Evolutionary conservation across 1,140 invertebrate species (phyloP).

Genomic region (Nebria ingens): DNA sequence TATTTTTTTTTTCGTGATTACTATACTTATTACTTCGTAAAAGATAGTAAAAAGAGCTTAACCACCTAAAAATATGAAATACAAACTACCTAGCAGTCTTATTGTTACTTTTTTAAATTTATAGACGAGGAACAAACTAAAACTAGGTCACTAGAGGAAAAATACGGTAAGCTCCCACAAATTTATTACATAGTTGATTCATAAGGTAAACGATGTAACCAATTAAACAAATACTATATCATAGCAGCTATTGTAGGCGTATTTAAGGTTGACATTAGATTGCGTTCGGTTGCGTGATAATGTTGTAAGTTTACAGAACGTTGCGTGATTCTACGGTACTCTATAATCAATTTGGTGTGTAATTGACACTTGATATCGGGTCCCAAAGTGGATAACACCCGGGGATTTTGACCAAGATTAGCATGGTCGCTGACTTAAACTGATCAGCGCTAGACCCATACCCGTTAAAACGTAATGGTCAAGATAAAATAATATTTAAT

Average conservation of each 20-base stretch:
- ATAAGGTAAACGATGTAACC: neutral
- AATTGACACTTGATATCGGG: slow-evolving; percentile 8
- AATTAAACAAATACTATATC: neutral
- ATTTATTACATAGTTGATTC: slow-evolving; percentile 3
- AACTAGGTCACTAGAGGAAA: too few species aligned
- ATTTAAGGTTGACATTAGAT: neutral
- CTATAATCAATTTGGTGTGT: slow-evolving; percentile 7
- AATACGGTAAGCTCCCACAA: neutral
- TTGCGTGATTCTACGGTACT: slow-evolving; percentile 3
- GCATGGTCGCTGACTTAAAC: slow-evolving; percentile 3
- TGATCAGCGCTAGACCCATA: too few species aligned
- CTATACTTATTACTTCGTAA: too few species aligned
- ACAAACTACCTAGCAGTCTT: too few species aligned
- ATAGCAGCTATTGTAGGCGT: neutral
- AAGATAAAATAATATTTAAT: too few species aligned
- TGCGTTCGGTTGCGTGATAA: neutral
- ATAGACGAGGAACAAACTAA: too few species aligned
- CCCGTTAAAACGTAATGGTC: too few species aligned
- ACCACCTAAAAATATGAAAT: too few species aligned
- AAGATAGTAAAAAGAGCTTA: too few species aligned
- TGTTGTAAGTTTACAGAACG: neutral
- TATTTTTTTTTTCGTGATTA: too few species aligned
- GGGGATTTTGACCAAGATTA: neutral
- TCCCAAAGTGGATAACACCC: slow-evolving; percentile 4
- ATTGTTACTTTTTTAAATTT: too few species aligned